phyloP scores from a whole-genome alignment of 2,797 vertebrate species.

The Eupleurogrammus muticus region DNA sequence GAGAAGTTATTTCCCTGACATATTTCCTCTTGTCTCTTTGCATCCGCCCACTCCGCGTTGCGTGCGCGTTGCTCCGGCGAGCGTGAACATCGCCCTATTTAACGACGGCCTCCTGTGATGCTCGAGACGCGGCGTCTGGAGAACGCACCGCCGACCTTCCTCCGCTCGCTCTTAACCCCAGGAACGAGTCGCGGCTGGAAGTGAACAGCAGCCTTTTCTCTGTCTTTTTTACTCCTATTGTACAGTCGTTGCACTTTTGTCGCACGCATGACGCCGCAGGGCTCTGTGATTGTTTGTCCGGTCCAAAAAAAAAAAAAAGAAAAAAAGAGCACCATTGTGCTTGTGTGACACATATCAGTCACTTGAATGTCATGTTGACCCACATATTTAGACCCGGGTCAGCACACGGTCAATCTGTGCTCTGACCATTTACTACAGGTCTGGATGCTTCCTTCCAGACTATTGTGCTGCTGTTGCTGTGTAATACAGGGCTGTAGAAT shows the following conservation, averaged over 20 bases:
- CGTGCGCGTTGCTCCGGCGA: slow-evolving; percentile 72
- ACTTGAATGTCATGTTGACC: slow-evolving; percentile 72
- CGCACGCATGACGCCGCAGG: slow-evolving; percentile 52
- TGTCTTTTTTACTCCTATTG: slow-evolving; percentile 27
- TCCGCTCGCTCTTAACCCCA: slow-evolving; percentile 24
- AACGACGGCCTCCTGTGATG: slow-evolving; percentile 53
- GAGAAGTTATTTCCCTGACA: slow-evolving; percentile 62
- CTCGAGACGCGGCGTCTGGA: slow-evolving; percentile 47
- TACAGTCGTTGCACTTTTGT: slow-evolving; percentile 26
- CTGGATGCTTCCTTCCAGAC: too few species aligned
- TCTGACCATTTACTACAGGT: slow-evolving; percentile 32
- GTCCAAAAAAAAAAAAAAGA: too few species aligned
- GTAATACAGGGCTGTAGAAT: too few species aligned
- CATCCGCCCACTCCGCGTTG: slow-evolving; percentile 55
- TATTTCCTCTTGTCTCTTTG: slow-evolving; percentile 69
- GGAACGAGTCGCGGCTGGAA: slow-evolving; percentile 30
- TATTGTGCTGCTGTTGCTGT: too few species aligned
- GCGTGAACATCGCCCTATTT: slow-evolving; percentile 83
- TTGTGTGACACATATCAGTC: slow-evolving; percentile 64
- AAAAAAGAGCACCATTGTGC: slow-evolving; percentile 72
- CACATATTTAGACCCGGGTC: slow-evolving; percentile 66
- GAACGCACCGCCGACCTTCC: slow-evolving; percentile 39
- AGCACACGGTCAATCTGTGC: slow-evolving; percentile 50
- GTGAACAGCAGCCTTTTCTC: slow-evolving; percentile 52
- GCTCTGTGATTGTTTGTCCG: slow-evolving; percentile 42